A percentile compares a stretch with the other conserved stretches of the same genome.
Conservation (phyloP, 2,888 invertebrate species). For the Nudaria mundana region DNA sequence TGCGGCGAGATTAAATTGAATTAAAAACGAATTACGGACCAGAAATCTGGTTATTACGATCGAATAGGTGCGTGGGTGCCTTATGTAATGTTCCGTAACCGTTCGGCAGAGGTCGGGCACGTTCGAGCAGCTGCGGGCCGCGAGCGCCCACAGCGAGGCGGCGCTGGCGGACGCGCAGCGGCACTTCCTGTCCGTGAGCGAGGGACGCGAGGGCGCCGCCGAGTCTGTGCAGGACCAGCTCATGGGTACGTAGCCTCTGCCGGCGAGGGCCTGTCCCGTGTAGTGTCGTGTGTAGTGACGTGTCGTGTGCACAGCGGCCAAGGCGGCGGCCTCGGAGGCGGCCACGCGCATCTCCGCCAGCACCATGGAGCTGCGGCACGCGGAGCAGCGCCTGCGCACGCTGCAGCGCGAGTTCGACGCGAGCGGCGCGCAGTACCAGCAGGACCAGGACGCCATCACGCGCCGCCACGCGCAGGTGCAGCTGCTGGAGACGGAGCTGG, state of each 20-base stretch:
- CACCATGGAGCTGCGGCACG: conserved; percentile 86
- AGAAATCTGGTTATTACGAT: too few species aligned
- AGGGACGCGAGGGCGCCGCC: conserved; percentile 90
- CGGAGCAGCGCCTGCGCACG: conserved; percentile 81
- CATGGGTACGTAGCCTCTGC: conserved; percentile 82
- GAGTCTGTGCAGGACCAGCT: conserved; percentile 94
- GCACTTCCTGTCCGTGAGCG: conserved; percentile 90
- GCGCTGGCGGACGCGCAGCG: conserved; percentile 88
- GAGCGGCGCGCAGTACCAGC: conserved; percentile 84
- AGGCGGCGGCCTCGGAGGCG: conserved; percentile 87
- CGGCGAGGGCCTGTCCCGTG: too few species aligned
- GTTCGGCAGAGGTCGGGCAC: conserved; percentile 75
- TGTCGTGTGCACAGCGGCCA: conserved; percentile 76
- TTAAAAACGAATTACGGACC: too few species aligned
- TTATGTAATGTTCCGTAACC: too few species aligned
- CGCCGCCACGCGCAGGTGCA: conserved; percentile 42
- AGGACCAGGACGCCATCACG: conserved; percentile 82
- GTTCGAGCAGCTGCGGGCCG: conserved; percentile 85
- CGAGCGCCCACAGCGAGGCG: conserved; percentile 84
- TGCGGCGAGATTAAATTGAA: too few species aligned
- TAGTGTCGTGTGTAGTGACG: background rate
- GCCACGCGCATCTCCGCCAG: conserved; percentile 90
- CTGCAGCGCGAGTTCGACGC: conserved; percentile 85
- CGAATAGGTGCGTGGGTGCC: too few species aligned
- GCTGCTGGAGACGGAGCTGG: conserved; percentile 77